Evolutionary conservation across 1,140 invertebrate species (phyloP).

Genomic region (Tetramorium simillimum): DNA sequence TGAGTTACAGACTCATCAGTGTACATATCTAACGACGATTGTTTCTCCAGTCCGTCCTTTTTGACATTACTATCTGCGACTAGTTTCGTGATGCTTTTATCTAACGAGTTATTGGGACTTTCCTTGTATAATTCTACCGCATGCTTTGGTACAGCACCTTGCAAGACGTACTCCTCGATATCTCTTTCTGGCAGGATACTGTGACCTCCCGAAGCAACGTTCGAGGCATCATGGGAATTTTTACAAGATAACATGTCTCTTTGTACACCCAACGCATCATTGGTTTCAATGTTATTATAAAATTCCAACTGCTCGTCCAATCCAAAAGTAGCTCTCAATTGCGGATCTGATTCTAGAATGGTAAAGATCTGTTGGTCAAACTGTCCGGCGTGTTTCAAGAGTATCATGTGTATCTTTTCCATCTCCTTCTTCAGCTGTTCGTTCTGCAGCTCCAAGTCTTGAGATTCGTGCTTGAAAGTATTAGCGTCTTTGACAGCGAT

Average conservation of each 20-base stretch:
- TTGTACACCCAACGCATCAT: constrained; percentile 62
- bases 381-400: constrained; percentile 89
- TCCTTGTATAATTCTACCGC: constrained; percentile 85
- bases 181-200: constrained; percentile 82
- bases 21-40: constrained; percentile 80
- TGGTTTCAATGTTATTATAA: constrained; percentile 79
- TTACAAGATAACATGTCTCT: constrained; percentile 70
- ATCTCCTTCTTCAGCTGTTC: constrained; percentile 93
- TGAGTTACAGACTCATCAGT: constrained; percentile 88
- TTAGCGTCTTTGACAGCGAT: constrained; percentile 91
- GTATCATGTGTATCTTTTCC: constrained; percentile 89
- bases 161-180: constrained; percentile 88
- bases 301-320: constrained; percentile 82
- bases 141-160: constrained; percentile 88
- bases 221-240: constrained; percentile 68
- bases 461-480: constrained; percentile 91
- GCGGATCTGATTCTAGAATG: constrained; percentile 81
- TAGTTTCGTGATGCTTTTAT: constrained; percentile 76
- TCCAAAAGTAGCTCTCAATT: constrained; percentile 79
- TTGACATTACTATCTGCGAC: constrained; percentile 68
- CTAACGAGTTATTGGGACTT: constrained; percentile 72
- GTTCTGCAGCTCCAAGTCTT: constrained; percentile 92
- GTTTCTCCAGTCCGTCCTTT: constrained; percentile 79
- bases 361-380: constrained; percentile 86
- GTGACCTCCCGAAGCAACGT: constrained; percentile 53